Base-by-base conservation (phyloP, 2,797 vertebrate genomes). In the Silurus aristotelis region DNA sequence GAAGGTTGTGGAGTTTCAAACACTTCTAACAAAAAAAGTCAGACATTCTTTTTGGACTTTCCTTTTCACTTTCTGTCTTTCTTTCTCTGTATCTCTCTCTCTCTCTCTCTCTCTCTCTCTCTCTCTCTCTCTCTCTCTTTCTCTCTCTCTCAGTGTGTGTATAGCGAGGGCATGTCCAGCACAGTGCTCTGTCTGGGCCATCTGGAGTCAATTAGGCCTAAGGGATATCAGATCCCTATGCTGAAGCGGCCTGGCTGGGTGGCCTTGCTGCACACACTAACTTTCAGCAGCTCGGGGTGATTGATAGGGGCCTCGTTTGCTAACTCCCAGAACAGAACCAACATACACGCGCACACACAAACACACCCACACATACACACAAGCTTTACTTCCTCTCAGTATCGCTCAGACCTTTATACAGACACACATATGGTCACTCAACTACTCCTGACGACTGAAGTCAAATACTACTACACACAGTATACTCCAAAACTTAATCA, bases 161-260 rank as follows among this genome's bases (percentile, higher is more conserved):
- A 73, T 66, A 78, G 66, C 73, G 58, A 63, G 66, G 84, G 66
- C 82, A 84, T 85, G 86, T 75, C 83, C 76, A 58, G 87, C 87
- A 76, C 86, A 84, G 46, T 75, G 67, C 84, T 87, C 87, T 83
- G 85, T 83, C 82, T 85, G 86, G 91, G 91, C 94, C 95, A 95
- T 96, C 95, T 96, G 95, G 95, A 95, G 92, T 83, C 86, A 91
- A 95, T 96, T 95, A 95, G 89, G 89, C 90, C 91, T 89, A 90
- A 89, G 83, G 92, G 94, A 95, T 93, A 95, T 92, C 90, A 91
- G 94, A 95, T 96, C 95, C 93, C 93, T 93, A 92, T 93, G 88
- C 91, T 93, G 93, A 90, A 90, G 90, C 90, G 20, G 87, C 73
- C 95, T 93, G 94, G 92, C 93, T 95, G 95, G 95, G 95, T 95